These are phyloP conservation scores for Meloidogyne chitwoodi DNA, from an alignment of 1,140 invertebrate species.

Conservation along the genomic window DNA sequence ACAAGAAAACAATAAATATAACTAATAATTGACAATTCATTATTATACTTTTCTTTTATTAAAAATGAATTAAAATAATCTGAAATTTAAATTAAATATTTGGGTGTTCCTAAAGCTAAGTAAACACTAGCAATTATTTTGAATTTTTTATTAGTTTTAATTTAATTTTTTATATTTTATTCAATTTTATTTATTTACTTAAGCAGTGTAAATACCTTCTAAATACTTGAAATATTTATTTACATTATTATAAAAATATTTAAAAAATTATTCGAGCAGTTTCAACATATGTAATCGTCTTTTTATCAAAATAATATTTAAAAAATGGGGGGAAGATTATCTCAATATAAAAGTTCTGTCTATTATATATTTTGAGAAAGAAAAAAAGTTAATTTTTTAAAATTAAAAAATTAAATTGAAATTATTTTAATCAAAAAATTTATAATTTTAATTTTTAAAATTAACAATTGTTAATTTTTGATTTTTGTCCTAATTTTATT, in stretches of 20 bases:
- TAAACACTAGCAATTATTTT: background rate
- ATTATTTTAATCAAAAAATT: background rate
- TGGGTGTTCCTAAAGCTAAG: background rate
- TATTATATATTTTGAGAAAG: too few relatives aligned
- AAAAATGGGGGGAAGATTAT: background rate
- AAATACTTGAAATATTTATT: background rate
- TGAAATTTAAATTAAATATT: background rate
- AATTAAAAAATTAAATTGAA: too few relatives aligned
- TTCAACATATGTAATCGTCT: background rate
- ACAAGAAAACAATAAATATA: background rate
- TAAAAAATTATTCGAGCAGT: background rate
- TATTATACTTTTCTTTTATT: background rate
- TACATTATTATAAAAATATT: background rate
- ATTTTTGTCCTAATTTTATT: background rate
- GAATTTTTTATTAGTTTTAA: background rate
- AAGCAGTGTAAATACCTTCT: background rate
- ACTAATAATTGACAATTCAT: background rate
- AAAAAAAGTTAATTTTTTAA: too few relatives aligned
- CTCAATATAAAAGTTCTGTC: background rate
- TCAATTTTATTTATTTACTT: background rate
- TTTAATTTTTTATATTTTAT: background rate
- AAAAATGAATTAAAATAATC: too few relatives aligned
- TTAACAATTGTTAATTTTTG: background rate
- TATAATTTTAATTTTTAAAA: too few relatives aligned
- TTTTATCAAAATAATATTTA: background rate